A percentile compares a stretch with the other conserved stretches of the same genome.
Evolutionary conservation across 2,113 vertebrate genomes (phyloP).

Genomic region (Otus sunia): DNA sequence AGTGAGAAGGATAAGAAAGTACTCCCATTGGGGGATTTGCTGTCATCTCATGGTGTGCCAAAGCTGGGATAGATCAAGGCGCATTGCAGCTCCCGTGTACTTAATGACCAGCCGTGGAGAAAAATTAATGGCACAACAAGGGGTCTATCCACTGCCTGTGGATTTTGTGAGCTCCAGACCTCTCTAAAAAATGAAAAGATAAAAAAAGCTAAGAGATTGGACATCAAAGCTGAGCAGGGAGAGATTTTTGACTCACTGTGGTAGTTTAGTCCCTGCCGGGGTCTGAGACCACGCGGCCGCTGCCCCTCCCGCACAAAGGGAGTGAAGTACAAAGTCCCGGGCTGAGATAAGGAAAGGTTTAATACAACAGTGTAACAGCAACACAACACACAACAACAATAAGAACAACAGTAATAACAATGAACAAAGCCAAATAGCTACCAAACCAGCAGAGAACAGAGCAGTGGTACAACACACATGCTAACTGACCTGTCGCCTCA

Average conservation of each 20-base stretch:
- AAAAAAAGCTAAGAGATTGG: background rate
- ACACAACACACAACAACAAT: too few relatives aligned
- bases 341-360: too few relatives aligned
- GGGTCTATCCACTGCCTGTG: background rate
- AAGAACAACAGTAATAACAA: too few relatives aligned
- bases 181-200: background rate
- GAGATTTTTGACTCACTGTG: background rate
- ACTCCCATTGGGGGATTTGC: background rate
- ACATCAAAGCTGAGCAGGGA: background rate
- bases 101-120: background rate
- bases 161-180: background rate
- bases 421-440: too few relatives aligned
- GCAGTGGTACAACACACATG: too few relatives aligned
- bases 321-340: too few relatives aligned
- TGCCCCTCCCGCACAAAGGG: too few relatives aligned
- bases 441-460: too few relatives aligned
- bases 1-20: background rate
- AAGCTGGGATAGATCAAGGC: background rate
- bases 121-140: background rate
- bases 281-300: too few relatives aligned
- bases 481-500: too few relatives aligned
- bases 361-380: too few relatives aligned
- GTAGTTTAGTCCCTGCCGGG: too few relatives aligned
- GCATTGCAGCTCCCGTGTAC: background rate
- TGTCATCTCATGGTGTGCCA: background rate